A percentile compares a stretch with the other conserved stretches of the same genome.
phyloP scores from a whole-genome alignment of 2,888 invertebrate genomes.

The Lissonota sp. region DNA sequence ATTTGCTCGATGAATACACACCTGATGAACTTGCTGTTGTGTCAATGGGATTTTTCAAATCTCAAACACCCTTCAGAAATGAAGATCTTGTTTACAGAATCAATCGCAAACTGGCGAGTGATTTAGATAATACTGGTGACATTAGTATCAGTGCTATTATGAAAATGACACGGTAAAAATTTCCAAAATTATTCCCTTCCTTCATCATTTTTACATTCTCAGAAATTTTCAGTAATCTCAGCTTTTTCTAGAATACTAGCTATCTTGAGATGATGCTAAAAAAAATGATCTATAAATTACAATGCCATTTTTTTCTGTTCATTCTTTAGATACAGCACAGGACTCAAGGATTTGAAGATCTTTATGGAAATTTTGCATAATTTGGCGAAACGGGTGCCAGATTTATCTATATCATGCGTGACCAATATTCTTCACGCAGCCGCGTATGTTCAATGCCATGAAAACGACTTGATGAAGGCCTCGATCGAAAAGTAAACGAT shows the following conservation, averaged over 20 bases:
- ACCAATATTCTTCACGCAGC: conserved; percentile 88
- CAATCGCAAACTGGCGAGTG: conserved; percentile 85
- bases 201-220: no score
- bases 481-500: conserved; percentile 84
- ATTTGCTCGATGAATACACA: conserved; percentile 85
- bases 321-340: conserved; percentile 68
- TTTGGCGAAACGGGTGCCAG: conserved; percentile 84
- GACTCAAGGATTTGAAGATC: not conserved
- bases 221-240: not conserved
- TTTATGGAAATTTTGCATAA: conserved; percentile 47
- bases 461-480: conserved; percentile 83
- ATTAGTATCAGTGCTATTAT: conserved; percentile 88
- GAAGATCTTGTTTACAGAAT: conserved; percentile 84
- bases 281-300: not conserved
- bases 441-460: conserved; percentile 85
- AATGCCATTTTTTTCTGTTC: conserved; percentile 30
- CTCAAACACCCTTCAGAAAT: conserved; percentile 87
- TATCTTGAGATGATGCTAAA: not conserved
- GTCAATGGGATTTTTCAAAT: conserved; percentile 92
- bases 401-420: conserved; percentile 87
- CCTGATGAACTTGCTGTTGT: conserved; percentile 89
- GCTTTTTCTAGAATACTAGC: not conserved
- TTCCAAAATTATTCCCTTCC: not conserved
- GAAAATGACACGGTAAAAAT: conserved; percentile 83
- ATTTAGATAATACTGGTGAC: conserved; percentile 86